Conservation (phyloP, 2,797 vertebrate genomes). For the Adrianichthys oophorus region DNA sequence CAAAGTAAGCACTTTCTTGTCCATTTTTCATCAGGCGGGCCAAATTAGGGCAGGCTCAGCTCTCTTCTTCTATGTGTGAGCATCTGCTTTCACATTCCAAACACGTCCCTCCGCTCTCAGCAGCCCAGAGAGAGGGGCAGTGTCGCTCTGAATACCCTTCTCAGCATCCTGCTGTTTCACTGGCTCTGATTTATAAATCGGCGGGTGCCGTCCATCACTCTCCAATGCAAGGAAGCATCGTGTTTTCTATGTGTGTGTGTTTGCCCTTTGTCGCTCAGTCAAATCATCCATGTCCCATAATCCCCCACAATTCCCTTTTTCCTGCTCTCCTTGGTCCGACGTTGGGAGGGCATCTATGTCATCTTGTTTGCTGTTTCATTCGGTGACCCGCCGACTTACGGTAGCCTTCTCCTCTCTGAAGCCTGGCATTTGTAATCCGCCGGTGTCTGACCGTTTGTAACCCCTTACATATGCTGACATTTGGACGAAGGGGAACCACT, state of each 20-base stretch:
- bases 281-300: neutral
- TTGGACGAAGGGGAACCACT: conserved; percentile 31
- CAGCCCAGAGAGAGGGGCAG: conserved; percentile 35
- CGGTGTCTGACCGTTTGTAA: conserved; percentile 39
- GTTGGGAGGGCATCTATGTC: conserved; percentile 48
- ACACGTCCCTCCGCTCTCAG: conserved; percentile 54
- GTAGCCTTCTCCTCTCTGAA: conserved; percentile 44
- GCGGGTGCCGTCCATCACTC: conserved; percentile 63
- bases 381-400: conserved; percentile 40
- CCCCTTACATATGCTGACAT: conserved; percentile 41
- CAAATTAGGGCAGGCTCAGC: conserved; percentile 67
- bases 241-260: conserved; percentile 55
- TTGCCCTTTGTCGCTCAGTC: conserved; percentile 23
- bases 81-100: conserved; percentile 64
- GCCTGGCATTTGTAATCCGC: conserved; percentile 45
- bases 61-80: conserved; percentile 30
- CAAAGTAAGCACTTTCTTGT: conserved; percentile 76
- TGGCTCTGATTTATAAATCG: conserved; percentile 69
- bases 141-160: conserved; percentile 59
- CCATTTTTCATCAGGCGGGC: conserved; percentile 73
- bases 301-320: neutral
- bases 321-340: conserved; percentile 25
- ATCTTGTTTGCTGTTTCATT: conserved; percentile 50
- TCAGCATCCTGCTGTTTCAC: conserved; percentile 67
- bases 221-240: conserved; percentile 45